Percentiles rank a stretch among this genome's conserved stretches.
Evolutionary conservation across 2,113 vertebrate genomes (phyloP).

Genomic region (Datnioides undecimradiatus): DNA sequence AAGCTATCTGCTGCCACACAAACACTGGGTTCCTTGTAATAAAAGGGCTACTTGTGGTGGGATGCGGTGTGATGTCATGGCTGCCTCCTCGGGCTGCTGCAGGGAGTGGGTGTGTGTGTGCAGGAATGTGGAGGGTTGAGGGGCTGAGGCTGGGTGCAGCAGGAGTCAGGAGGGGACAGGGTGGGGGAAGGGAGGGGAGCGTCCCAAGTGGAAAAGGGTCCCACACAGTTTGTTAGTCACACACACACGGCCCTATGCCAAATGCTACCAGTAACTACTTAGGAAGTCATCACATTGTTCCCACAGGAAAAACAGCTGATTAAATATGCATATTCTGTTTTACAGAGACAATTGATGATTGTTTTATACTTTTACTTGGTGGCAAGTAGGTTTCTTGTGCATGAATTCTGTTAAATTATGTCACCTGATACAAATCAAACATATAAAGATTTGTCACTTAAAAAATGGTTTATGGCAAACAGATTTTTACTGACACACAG

Average conservation of each 20-base stretch:
- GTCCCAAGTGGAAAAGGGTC: conserved; percentile 68
- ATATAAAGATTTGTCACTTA: neutral
- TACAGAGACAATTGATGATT: neutral
- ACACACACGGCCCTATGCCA: conserved; percentile 47
- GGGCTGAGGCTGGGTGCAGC: conserved; percentile 72
- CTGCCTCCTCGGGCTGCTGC: conserved; percentile 63
- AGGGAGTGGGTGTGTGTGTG: conserved; percentile 69
- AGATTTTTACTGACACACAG: neutral
- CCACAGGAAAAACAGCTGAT: conserved; percentile 13
- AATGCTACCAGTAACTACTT: conserved; percentile 56
- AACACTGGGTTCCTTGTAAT: conserved; percentile 58
- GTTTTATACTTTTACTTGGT: conserved; percentile 1
- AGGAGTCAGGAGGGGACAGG: conserved; percentile 66
- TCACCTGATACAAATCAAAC: neutral
- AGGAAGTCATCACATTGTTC: conserved; percentile 50
- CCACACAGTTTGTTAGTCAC: conserved; percentile 57
- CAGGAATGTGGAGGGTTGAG: conserved; percentile 75
- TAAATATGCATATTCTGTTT: conserved; percentile 40
- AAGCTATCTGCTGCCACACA: conserved; percentile 50
- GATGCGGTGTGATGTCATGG: conserved; percentile 76
- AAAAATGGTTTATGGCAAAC: neutral
- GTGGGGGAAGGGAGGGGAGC: conserved; percentile 71
- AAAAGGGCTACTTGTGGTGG: conserved; percentile 70
- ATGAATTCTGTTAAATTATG: neutral
- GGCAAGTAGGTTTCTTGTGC: neutral